Percentiles rank a stretch among this genome's conserved stretches.
Evolutionary conservation across 1,140 invertebrate genomes (phyloP).

Genomic region (Drosophila teissieri): DNA sequence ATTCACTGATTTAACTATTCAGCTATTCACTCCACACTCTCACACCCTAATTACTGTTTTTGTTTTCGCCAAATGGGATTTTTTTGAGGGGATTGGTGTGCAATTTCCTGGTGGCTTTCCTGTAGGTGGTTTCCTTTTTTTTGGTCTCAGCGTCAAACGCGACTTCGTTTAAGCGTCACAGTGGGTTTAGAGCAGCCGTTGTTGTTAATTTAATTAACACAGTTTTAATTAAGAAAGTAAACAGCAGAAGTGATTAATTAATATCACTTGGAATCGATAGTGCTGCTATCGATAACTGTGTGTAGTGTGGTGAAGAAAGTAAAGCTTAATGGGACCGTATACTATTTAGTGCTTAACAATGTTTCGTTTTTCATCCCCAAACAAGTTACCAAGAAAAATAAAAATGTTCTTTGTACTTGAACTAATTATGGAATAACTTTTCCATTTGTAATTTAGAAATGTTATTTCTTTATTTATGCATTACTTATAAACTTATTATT

Average conservation of each 20-base stretch:
- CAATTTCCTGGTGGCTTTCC: conserved; percentile 9
- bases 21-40: conserved; percentile 38
- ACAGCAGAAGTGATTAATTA: conserved; percentile 62
- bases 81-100: conserved; percentile 1
- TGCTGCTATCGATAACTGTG: conserved; percentile 7
- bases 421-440: no score
- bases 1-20: conserved; percentile 45
- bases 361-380: background rate
- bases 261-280: conserved; percentile 26
- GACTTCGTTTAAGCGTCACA: conserved; percentile 8
- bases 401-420: no score
- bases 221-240: conserved; percentile 60
- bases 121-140: background rate
- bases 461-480: background rate
- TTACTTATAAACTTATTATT: no score
- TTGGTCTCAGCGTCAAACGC: conserved; percentile 2
- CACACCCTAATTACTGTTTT: conserved; percentile 24
- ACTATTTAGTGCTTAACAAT: background rate
- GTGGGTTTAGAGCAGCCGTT: conserved; percentile 12
- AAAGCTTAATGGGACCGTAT: background rate
- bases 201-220: conserved; percentile 52
- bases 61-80: conserved; percentile 22
- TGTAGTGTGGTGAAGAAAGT: conserved; percentile 5
- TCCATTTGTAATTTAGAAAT: background rate
- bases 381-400: background rate